Conservation (phyloP, 2,888 invertebrate species). For the Aleiodes leptofemur region DNA sequence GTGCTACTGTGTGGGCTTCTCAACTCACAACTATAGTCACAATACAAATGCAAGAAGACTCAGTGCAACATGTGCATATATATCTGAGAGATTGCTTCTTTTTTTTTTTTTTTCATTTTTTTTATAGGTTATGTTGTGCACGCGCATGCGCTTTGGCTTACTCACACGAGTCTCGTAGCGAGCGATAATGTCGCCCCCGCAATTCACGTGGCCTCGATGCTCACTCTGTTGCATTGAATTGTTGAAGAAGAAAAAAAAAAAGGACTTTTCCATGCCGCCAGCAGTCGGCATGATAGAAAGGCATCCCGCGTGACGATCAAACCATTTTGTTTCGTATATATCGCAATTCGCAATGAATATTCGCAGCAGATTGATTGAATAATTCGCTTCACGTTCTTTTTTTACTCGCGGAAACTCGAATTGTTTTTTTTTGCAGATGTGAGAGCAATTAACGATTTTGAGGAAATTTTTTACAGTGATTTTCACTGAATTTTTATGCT, state of each 20-base stretch:
- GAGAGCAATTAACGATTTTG: too few relatives aligned
- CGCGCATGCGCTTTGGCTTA: constrained; percentile 33
- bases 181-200: constrained; percentile 58
- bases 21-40: constrained; percentile 63
- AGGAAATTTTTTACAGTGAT: too few relatives aligned
- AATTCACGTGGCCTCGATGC: constrained; percentile 59
- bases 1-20: constrained; percentile 74
- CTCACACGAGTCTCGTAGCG: constrained; percentile 35
- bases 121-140: constrained; percentile 26
- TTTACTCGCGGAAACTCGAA: too few relatives aligned
- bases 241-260: background rate
- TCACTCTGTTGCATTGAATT: constrained; percentile 36
- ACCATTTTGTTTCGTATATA: constrained; percentile 14
- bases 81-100: background rate
- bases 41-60: constrained; percentile 3
- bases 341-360: too few relatives aligned
- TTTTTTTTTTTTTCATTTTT: background rate
- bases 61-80: background rate
- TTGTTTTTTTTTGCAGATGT: too few relatives aligned
- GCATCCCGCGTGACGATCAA: constrained; percentile 28
- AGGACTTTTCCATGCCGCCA: constrained; percentile 30
- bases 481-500: constrained; percentile 10
- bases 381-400: too few relatives aligned
- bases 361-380: too few relatives aligned
- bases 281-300: constrained; percentile 35